phyloP scores from a whole-genome alignment of 53 echinoderm and acorn worm genomes.

The Echinometra lucunter region DNA sequence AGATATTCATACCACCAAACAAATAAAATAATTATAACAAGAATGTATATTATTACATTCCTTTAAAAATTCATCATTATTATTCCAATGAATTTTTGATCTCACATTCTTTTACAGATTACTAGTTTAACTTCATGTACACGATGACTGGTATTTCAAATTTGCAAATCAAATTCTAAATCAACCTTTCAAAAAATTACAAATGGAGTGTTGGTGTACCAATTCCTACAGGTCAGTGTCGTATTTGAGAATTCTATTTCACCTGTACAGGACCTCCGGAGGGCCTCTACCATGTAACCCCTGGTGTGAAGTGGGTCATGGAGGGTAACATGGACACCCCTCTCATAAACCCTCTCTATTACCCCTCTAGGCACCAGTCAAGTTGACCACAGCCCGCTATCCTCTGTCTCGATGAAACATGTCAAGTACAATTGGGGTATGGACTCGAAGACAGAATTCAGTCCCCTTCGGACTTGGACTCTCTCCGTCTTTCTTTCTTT shows the following conservation, averaged over 20 bases:
- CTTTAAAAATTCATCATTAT: no score
- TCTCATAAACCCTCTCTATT: conserved; percentile 48
- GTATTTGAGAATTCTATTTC: neutral
- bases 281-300: neutral
- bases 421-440: conserved; percentile 12
- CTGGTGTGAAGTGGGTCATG: conserved; percentile 58
- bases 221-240: no score
- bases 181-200: no score
- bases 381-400: conserved; percentile 1
- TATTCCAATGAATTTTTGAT: no score
- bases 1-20: no score
- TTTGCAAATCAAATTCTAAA: no score
- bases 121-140: no score
- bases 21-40: no score
- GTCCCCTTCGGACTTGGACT: neutral
- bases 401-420: neutral
- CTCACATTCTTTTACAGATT: no score
- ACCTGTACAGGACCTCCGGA: neutral
- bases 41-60: no score
- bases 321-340: conserved; percentile 38
- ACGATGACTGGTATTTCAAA: no score
- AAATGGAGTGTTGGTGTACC: no score
- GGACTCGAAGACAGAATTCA: neutral
- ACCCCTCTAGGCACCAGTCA: conserved; percentile 56
- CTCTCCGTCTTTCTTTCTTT: neutral